phyloP scores from a whole-genome alignment of 2,797 vertebrate genomes.

The Hirundo rustica region DNA sequence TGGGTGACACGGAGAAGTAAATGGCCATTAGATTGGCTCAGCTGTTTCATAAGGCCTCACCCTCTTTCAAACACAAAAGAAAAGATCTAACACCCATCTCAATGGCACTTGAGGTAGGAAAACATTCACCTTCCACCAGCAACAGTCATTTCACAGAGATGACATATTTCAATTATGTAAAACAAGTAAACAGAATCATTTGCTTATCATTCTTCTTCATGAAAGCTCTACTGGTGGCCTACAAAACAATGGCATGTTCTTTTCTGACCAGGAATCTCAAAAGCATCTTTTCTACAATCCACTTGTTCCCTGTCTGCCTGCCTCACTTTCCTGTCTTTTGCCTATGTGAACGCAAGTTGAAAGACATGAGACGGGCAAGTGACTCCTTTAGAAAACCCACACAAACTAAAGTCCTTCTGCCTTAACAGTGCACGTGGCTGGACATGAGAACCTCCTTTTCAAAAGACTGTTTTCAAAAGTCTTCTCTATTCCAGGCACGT shows the following conservation, averaged over 20 bases:
- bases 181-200: neutral
- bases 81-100: neutral
- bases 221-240: neutral
- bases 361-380: neutral
- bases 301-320: neutral
- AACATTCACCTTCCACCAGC: fast-evolving
- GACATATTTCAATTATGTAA: neutral
- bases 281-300: neutral
- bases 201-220: neutral
- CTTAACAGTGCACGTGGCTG: neutral
- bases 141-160: neutral
- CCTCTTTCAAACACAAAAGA: neutral
- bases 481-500: neutral
- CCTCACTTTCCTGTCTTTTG: neutral
- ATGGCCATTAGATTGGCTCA: neutral
- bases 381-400: neutral
- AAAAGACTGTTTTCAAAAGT: neutral
- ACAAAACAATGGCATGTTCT: neutral
- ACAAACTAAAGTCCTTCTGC: neutral
- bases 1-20: neutral
- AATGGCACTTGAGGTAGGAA: neutral
- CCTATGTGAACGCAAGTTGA: neutral
- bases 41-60: neutral
- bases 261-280: neutral
- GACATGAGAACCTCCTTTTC: neutral